Percentiles rank a stretch among this genome's conserved stretches.
Conservation (phyloP, 1,140 invertebrate genomes). For the Dermatophagoides farinae region DNA sequence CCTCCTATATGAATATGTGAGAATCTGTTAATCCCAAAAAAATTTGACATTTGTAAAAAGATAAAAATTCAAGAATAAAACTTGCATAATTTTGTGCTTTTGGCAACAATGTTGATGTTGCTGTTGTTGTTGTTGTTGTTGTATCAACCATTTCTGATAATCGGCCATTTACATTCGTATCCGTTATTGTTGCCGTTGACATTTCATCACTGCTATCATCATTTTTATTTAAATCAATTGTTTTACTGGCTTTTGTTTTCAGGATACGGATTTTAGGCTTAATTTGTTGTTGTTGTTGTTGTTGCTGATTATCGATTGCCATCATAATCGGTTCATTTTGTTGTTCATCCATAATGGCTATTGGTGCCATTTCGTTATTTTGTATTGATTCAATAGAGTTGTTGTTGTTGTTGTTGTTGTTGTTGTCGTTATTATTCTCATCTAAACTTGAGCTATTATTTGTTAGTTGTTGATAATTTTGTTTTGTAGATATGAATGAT, state of each 20-base stretch:
- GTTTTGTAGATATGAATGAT: too few species aligned
- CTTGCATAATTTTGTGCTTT: slow-evolving; percentile 2
- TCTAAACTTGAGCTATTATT: neutral
- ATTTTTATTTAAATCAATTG: too few species aligned
- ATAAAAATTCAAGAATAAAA: neutral
- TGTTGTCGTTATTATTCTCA: neutral
- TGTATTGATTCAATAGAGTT: neutral
- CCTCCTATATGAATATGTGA: too few species aligned
- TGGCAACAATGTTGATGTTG: neutral
- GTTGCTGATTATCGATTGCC: too few species aligned
- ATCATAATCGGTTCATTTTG: too few species aligned
- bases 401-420: too few species aligned
- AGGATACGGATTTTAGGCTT: too few species aligned
- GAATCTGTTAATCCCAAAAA: too few species aligned
- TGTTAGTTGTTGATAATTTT: too few species aligned
- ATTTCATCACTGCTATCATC: neutral
- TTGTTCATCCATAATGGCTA: too few species aligned
- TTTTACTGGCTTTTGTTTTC: too few species aligned
- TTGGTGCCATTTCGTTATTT: neutral
- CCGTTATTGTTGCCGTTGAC: neutral
- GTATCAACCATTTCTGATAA: neutral
- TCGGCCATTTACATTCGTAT: neutral
- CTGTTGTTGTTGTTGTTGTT: neutral
- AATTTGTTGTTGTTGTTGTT: too few species aligned
- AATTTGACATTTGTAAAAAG: neutral